Evolutionary conservation across 2,888 invertebrate species (phyloP).

Genomic region (Drosophila merina): DNA sequence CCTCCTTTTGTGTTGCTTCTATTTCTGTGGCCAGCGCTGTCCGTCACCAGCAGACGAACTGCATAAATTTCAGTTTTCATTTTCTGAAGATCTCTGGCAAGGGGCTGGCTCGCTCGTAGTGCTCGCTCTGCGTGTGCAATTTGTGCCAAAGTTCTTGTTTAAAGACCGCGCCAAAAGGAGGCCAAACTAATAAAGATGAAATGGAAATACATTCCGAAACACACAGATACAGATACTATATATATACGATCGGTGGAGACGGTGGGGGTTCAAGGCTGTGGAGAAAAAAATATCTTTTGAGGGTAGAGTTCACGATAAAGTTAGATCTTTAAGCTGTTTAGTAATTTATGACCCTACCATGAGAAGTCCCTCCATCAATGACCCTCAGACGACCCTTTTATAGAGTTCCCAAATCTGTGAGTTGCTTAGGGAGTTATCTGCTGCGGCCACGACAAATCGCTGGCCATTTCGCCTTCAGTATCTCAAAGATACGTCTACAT

Average conservation of each 20-base stretch:
- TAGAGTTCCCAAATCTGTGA: slow-evolving; percentile 22
- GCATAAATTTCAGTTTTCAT: slow-evolving; percentile 49
- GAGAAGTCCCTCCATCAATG: slow-evolving; percentile 27
- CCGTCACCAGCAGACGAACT: slow-evolving; percentile 46
- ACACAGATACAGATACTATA: slow-evolving; percentile 22
- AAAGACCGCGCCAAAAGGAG: slow-evolving; percentile 53
- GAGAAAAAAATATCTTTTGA: neutral
- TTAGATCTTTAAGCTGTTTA: neutral
- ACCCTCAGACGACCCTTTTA: slow-evolving; percentile 15
- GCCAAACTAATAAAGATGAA: slow-evolving; percentile 70
- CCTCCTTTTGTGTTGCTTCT: slow-evolving; percentile 43
- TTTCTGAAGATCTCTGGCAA: slow-evolving; percentile 49
- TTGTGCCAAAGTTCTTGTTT: slow-evolving; percentile 57
- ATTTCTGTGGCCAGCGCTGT: slow-evolving; percentile 61
- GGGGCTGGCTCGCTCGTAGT: slow-evolving; percentile 44
- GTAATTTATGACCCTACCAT: slow-evolving; percentile 13
- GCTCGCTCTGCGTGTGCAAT: slow-evolving; percentile 45
- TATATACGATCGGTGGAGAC: slow-evolving; percentile 22
- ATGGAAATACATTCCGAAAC: slow-evolving; percentile 50
- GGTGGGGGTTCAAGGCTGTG: slow-evolving; percentile 34
- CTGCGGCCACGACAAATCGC: slow-evolving; percentile 55
- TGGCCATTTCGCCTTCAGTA: slow-evolving; percentile 63
- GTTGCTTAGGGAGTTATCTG: slow-evolving; percentile 15
- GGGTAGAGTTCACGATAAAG: too few relatives aligned
- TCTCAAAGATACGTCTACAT: slow-evolving; percentile 39